These are phyloP conservation scores for Anagrus nilaparvatae DNA, from an alignment of 1,140 invertebrate species.

Conservation along the genomic window DNA sequence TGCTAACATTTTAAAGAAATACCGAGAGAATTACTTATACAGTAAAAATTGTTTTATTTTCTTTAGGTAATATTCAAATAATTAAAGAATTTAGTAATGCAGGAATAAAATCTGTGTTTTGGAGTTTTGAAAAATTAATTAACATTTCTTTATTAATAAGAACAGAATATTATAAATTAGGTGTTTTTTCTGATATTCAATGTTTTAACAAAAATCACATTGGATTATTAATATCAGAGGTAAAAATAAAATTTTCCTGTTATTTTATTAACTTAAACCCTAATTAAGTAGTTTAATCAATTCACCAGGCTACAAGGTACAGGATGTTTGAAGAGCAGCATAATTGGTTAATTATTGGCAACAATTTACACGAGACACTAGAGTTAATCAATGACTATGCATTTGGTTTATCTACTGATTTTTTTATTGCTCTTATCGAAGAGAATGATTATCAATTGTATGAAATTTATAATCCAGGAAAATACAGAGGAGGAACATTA, in stretches of 20 bases:
- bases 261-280: too few relatives aligned
- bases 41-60: too few relatives aligned
- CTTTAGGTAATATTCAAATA: slow-evolving; percentile 1
- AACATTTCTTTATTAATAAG: neutral
- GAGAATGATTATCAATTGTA: slow-evolving; percentile 2
- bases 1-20: too few relatives aligned
- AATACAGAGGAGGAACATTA: slow-evolving; percentile 11
- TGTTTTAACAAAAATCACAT: slow-evolving; percentile 2
- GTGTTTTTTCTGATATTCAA: slow-evolving; percentile 7
- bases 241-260: too few relatives aligned
- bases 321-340: slow-evolving; percentile 11
- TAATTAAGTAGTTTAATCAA: too few relatives aligned
- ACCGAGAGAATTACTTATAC: too few relatives aligned
- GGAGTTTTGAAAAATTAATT: neutral
- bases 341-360: slow-evolving; percentile 12
- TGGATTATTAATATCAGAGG: neutral
- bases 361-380: slow-evolving; percentile 8
- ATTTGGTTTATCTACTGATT: slow-evolving; percentile 14
- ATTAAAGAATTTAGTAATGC: neutral
- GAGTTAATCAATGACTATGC: slow-evolving; percentile 8
- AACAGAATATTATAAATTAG: neutral
- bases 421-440: slow-evolving; percentile 10
- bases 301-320: slow-evolving; percentile 8
- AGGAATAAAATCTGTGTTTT: neutral
- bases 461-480: slow-evolving; percentile 15